Evolutionary conservation across 2,797 vertebrate genomes (phyloP).

Genomic region (Periparus ater): DNA sequence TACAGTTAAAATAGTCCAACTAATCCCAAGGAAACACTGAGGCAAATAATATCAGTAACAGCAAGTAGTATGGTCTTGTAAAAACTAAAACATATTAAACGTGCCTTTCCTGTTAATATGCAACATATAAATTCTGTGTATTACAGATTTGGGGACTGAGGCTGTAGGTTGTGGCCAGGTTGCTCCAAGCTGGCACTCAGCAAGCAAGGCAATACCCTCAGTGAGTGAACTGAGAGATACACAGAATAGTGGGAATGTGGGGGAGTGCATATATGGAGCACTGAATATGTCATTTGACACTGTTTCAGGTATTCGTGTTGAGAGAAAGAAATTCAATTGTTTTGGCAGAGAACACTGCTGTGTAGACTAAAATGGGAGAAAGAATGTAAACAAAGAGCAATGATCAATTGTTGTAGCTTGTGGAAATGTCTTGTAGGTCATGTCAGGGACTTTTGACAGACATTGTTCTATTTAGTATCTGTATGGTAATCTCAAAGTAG

Average conservation of each 20-base stretch:
- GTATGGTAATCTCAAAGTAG: slow-evolving; percentile 23
- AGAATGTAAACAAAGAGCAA: slow-evolving; percentile 44
- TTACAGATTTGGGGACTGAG: not conserved
- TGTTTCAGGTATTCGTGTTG: slow-evolving; percentile 1
- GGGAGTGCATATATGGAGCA: not conserved
- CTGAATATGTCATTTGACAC: not conserved
- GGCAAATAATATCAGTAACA: not conserved
- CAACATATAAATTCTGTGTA: not conserved
- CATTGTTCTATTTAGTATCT: slow-evolving; percentile 5
- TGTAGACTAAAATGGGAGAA: slow-evolving; percentile 41
- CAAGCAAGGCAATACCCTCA: not conserved
- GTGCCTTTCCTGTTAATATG: not conserved
- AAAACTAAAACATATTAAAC: not conserved
- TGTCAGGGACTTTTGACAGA: slow-evolving; percentile 25
- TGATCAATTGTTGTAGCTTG: slow-evolving; percentile 1
- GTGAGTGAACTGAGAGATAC: not conserved
- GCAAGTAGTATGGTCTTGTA: not conserved
- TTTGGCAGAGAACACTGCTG: slow-evolving; percentile 21
- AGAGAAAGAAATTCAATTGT: slow-evolving; percentile 23
- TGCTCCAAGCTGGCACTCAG: not conserved
- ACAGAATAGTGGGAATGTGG: not conserved
- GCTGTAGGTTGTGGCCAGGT: not conserved
- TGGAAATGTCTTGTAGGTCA: slow-evolving; percentile 25
- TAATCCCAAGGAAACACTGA: not conserved
- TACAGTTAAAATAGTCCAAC: not conserved